Percentiles rank a stretch among this genome's conserved stretches.
phyloP scores from a whole-genome alignment of 2,888 invertebrate species.

The Dynastes tityus region DNA sequence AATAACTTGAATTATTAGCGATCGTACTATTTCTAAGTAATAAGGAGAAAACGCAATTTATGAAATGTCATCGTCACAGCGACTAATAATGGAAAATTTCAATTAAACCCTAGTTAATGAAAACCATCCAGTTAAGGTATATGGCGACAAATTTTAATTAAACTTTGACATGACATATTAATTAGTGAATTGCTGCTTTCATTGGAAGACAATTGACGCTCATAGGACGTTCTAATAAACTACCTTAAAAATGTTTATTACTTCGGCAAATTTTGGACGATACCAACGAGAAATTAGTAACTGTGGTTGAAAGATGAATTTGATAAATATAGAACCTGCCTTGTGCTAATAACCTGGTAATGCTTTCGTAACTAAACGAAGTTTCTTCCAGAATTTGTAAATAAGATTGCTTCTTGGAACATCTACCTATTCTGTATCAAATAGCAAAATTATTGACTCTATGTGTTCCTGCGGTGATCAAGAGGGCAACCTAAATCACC shows the following conservation, averaged over 20 bases:
- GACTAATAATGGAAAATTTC: conserved; percentile 47
- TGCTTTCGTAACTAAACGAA: too few relatives aligned
- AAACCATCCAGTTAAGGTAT: conserved; percentile 42
- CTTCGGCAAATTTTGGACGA: background rate
- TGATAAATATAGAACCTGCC: too few relatives aligned
- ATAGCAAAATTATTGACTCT: too few relatives aligned
- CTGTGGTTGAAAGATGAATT: too few relatives aligned
- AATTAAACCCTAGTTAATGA: conserved; percentile 48
- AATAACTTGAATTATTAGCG: too few relatives aligned
- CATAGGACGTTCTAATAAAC: conserved; percentile 10
- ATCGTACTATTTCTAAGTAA: background rate
- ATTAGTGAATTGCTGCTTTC: conserved; percentile 49
- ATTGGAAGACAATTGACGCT: conserved; percentile 31
- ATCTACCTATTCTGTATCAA: too few relatives aligned
- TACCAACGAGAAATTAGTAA: too few relatives aligned
- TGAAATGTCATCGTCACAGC: conserved; percentile 9
- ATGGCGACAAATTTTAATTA: conserved; percentile 50
- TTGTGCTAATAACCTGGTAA: too few relatives aligned
- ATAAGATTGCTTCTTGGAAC: too few relatives aligned
- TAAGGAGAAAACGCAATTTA: conserved; percentile 13
- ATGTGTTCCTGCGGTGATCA: too few relatives aligned
- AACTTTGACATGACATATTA: conserved; percentile 49
- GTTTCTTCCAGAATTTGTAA: too few relatives aligned
- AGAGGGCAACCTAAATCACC: too few relatives aligned
- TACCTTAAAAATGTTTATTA: conserved; percentile 17